Conservation (phyloP, 1,140 invertebrate genomes). For the Phymorhynchus buccinoides region DNA sequence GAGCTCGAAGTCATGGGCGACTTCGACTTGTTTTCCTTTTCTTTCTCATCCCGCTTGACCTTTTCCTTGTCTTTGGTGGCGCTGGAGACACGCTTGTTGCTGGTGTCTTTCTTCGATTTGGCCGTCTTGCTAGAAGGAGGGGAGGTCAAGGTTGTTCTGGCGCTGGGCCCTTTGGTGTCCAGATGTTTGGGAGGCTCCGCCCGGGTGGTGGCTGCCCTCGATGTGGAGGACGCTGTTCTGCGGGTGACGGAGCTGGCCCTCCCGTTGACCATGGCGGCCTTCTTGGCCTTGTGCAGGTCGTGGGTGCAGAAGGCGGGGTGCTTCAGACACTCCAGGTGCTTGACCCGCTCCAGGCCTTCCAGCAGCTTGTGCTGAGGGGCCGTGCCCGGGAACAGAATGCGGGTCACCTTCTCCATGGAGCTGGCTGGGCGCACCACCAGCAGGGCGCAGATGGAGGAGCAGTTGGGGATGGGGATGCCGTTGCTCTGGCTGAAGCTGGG, state of each 20-base stretch:
- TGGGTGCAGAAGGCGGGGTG: constrained; percentile 90
- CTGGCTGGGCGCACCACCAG: constrained; percentile 96
- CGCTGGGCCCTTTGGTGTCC: constrained; percentile 35
- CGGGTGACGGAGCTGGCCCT: constrained; percentile 36
- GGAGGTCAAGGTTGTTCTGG: constrained; percentile 20
- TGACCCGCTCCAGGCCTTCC: constrained; percentile 89
- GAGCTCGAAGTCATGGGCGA: constrained; percentile 39
- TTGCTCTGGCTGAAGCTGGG: constrained; percentile 59
- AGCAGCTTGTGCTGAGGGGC: constrained; percentile 96
- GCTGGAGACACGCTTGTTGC: constrained; percentile 39
- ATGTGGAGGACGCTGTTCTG: constrained; percentile 39
- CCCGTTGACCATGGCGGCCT: constrained; percentile 61
- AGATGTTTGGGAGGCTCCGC: constrained; percentile 36
- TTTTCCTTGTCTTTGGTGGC: constrained; percentile 40
- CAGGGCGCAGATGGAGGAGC: constrained; percentile 93
- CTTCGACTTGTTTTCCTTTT: constrained; percentile 43
- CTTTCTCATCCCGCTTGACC: constrained; percentile 42
- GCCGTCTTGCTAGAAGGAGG: constrained; percentile 38
- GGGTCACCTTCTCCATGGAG: constrained; percentile 91
- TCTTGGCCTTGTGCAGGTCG: constrained; percentile 77
- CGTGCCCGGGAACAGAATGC: constrained; percentile 95
- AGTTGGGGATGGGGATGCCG: constrained; percentile 90
- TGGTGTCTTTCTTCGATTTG: constrained; percentile 42
- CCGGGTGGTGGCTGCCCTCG: constrained; percentile 37
- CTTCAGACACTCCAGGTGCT: constrained; percentile 89